Conservation (phyloP, 2,797 vertebrate species). For the Eidolon dupreanum region DNA sequence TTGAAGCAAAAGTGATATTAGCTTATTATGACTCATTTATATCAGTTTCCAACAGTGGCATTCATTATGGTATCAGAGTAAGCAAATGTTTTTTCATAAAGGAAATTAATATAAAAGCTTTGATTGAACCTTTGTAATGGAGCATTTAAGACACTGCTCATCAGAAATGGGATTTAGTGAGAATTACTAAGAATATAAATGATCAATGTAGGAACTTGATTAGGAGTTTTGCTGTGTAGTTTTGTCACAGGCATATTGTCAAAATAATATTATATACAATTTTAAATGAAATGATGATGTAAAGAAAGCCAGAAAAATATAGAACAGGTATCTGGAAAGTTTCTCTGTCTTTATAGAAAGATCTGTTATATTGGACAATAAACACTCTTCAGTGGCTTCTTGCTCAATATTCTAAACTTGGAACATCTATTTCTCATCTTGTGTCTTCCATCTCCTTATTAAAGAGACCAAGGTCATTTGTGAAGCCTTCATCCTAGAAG, state of each 20-base stretch:
- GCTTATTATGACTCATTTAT: neutral
- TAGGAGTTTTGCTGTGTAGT: neutral
- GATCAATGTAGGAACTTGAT: neutral
- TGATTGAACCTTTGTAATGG: neutral
- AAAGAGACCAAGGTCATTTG: neutral
- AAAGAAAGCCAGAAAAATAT: slow-evolving; percentile 6
- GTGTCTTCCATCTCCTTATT: neutral
- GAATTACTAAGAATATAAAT: neutral
- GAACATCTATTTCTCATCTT: neutral
- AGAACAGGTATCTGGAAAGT: neutral
- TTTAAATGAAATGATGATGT: neutral
- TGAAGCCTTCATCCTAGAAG: neutral
- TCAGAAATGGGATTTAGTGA: neutral
- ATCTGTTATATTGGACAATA: neutral
- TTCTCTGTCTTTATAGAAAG: neutral
- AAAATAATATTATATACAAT: neutral
- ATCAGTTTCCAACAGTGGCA: neutral
- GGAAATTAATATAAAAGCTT: neutral
- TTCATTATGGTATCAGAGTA: neutral
- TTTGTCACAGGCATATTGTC: neutral
- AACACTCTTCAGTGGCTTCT: neutral
- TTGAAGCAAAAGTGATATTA: neutral
- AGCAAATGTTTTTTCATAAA: neutral
- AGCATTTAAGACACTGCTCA: neutral
- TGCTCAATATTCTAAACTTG: slow-evolving; percentile 52